Percentiles rank a stretch among this genome's conserved stretches.
Conservation (phyloP, 2,113 vertebrate species). For the Promerops cafer region DNA sequence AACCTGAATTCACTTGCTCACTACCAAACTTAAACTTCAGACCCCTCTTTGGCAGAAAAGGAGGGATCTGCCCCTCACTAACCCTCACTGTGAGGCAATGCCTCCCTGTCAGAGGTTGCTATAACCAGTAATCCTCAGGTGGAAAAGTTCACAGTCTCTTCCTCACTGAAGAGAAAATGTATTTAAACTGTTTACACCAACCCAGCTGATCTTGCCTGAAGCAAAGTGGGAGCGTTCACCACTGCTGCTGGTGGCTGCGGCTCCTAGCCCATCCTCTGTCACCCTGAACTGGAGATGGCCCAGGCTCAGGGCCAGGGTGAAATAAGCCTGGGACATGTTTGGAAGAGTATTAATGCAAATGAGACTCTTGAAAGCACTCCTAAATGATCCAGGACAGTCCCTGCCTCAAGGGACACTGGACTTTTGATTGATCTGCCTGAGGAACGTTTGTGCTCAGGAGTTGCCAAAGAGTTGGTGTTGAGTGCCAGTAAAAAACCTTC, state of each 20-base stretch:
- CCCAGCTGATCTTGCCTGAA: background rate
- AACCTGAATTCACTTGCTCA: background rate
- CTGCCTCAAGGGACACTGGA: background rate
- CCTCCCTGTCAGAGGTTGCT: background rate
- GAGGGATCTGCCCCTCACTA: background rate
- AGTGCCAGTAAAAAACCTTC: background rate
- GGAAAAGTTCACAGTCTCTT: background rate
- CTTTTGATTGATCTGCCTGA: background rate
- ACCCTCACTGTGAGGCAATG: background rate
- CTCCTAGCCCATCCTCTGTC: background rate
- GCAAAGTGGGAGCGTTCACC: background rate
- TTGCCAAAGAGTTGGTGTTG: background rate
- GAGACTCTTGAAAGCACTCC: background rate
- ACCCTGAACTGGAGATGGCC: background rate
- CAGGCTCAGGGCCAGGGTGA: background rate
- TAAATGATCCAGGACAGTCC: background rate
- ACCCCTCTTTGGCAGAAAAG: background rate
- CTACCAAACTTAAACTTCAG: background rate
- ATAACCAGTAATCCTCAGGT: background rate
- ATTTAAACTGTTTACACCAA: background rate
- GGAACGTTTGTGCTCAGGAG: background rate
- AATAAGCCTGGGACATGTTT: background rate
- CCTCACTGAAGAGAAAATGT: background rate
- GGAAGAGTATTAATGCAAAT: background rate
- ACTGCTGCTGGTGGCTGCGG: background rate